Evolutionary conservation across 2,797 vertebrate genomes (phyloP), one percentile per base, ranked within the genome.

Genomic region (Pseudochromis fuscus): DNA sequence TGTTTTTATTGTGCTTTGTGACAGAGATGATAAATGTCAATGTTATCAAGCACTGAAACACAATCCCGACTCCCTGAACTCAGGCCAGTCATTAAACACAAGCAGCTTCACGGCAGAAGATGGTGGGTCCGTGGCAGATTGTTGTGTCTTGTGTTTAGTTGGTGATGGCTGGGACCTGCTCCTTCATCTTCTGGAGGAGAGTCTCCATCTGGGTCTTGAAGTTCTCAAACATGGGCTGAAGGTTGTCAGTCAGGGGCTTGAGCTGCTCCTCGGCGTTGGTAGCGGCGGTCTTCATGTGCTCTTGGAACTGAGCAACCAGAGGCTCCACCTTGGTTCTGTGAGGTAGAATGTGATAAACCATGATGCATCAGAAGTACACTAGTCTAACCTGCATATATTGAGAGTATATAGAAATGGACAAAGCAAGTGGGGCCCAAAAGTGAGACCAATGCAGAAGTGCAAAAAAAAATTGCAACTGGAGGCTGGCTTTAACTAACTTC

Each of bases 241-340:
- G 0, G 12, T 19, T 65, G 0, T 28, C 48, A 1, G 83, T 25
- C 71, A 92, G 12, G 30, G 91, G 90, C 19, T 60, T 69, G 51
- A 93, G 10, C 35, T 90, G 85, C 4, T 79, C 77, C 78, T 93
- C 72, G 0, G 88, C 0, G 8, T n/a, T 75, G 70, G 76, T 0
- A 0, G 57, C 31, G 1, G 53, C 23, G 0, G 38, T 21, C 60
- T 21, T 72, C 30, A 93, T 9, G 25, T 92, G 81, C 0, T 82
- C 87, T 56, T 89, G 87, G 35, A 93, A 0, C 61, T 88, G 69
- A 19, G 73, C 0, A 0, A 68, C 58, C 59, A 92, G 2, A 13
- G 91, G 88, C 75, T 90, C 76, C 59, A 94, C 69, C 60, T 89
- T 77, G 7, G 60, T n/a, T 18, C 93, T 94, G 75, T 38, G 12